phyloP scores from a whole-genome alignment of 2,888 invertebrate species.

The Heliothis peltigera region DNA sequence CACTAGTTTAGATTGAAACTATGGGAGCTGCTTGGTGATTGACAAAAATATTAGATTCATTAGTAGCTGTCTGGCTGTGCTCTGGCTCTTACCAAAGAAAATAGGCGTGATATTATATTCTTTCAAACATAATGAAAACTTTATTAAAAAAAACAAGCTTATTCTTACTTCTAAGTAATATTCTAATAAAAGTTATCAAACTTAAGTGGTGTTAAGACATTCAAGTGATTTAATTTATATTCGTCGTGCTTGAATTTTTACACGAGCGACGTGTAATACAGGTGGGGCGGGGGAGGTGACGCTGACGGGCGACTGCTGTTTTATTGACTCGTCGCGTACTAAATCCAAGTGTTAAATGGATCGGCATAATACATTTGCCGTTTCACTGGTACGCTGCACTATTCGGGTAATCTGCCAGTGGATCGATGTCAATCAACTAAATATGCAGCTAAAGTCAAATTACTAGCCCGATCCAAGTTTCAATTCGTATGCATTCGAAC shows the following conservation, averaged over 20 bases:
- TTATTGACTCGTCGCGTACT: conserved; percentile 59
- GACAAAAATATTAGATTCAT: too few species aligned
- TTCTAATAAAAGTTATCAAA: conserved; percentile 30
- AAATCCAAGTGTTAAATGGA: conserved; percentile 67
- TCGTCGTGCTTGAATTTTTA: conserved; percentile 18
- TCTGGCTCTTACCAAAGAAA: neutral
- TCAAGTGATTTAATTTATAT: conserved; percentile 26
- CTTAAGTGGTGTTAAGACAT: conserved; percentile 10
- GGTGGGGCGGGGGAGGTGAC: conserved; percentile 7
- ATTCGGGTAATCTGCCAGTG: conserved; percentile 45
- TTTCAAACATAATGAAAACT: conserved; percentile 6
- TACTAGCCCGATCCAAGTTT: conserved; percentile 24
- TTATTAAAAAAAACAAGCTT: neutral
- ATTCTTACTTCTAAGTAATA: conserved; percentile 4
- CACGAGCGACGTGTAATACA: neutral
- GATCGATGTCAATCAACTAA: conserved; percentile 57
- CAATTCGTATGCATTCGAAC: conserved; percentile 8
- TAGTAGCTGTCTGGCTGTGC: neutral
- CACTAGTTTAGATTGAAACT: too few species aligned
- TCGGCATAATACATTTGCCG: conserved; percentile 61
- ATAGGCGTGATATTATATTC: conserved; percentile 1
- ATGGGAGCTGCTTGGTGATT: too few species aligned
- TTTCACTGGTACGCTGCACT: conserved; percentile 41
- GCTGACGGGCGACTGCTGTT: conserved; percentile 47
- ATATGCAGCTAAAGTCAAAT: conserved; percentile 35